These are phyloP conservation scores for Petrocephalus schoutedeni DNA, from an alignment of 2,797 vertebrate genomes.

Conservation along the genomic window DNA sequence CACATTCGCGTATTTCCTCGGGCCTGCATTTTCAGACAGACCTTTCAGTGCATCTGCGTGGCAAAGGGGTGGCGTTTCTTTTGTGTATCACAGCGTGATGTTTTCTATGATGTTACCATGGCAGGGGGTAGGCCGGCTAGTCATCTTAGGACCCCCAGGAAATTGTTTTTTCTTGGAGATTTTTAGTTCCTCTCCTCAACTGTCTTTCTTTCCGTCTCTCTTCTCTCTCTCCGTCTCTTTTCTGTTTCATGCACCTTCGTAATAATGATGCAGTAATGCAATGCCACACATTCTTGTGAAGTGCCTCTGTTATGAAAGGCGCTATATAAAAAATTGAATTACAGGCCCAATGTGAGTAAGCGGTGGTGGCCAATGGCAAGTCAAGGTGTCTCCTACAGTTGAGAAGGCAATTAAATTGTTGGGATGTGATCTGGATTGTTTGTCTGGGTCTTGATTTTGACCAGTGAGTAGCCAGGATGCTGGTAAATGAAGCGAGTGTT, in stretches of 20 bases:
- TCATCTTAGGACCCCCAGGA: neutral
- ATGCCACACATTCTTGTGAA: neutral
- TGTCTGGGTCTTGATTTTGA: neutral
- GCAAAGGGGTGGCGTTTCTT: neutral
- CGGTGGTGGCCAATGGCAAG: neutral
- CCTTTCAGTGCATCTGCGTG: neutral
- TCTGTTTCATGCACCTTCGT: neutral
- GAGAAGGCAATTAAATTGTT: neutral
- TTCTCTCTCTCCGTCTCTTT: neutral
- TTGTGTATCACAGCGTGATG: neutral
- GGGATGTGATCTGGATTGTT: neutral
- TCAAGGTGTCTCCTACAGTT: neutral
- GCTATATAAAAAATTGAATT: neutral
- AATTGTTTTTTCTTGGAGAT: neutral
- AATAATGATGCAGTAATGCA: neutral
- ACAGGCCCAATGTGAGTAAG: neutral
- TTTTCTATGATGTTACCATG: neutral
- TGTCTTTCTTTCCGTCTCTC: neutral
- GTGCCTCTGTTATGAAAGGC: neutral
- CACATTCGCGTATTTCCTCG: constrained; percentile 18
- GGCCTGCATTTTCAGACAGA: neutral
- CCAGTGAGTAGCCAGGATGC: neutral
- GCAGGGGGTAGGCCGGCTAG: neutral
- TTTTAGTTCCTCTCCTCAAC: neutral
- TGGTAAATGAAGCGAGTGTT: neutral